Evolutionary conservation across 1,140 invertebrate species (phyloP).

Genomic region (Drusus annulatus): DNA sequence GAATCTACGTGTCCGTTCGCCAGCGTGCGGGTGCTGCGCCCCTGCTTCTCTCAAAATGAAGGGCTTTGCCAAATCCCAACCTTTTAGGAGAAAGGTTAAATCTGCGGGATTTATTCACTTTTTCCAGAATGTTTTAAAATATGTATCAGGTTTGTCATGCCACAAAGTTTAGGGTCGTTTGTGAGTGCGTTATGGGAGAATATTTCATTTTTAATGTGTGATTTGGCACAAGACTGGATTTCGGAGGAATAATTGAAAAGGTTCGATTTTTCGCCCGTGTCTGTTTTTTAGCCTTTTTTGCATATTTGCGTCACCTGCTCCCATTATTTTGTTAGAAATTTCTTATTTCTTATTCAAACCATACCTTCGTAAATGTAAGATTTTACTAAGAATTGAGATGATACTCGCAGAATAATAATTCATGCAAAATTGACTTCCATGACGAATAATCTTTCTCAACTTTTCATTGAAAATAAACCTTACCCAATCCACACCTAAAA

Average conservation of each 20-base stretch:
- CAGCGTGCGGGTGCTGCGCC: background rate
- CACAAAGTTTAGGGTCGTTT: slow-evolving; percentile 33
- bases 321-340: no score
- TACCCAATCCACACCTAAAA: no score
- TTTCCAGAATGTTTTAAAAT: slow-evolving; percentile 54
- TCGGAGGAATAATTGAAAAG: slow-evolving; percentile 3
- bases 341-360: no score
- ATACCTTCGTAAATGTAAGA: no score
- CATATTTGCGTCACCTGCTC: background rate
- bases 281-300: background rate
- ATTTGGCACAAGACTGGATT: slow-evolving; percentile 24
- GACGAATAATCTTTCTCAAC: no score
- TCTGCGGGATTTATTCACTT: slow-evolving; percentile 56
- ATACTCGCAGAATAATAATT: background rate
- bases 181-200: slow-evolving; percentile 45
- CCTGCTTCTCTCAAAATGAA: slow-evolving; percentile 33
- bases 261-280: background rate
- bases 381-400: background rate
- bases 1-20: no score
- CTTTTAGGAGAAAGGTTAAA: slow-evolving; percentile 52
- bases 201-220: slow-evolving; percentile 43
- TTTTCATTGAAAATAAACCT: no score
- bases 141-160: slow-evolving; percentile 39
- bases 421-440: no score
- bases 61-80: slow-evolving; percentile 50